These are phyloP conservation scores for Oreochromis niloticus DNA, from an alignment of 2,113 vertebrate species.

Conservation along the genomic window DNA sequence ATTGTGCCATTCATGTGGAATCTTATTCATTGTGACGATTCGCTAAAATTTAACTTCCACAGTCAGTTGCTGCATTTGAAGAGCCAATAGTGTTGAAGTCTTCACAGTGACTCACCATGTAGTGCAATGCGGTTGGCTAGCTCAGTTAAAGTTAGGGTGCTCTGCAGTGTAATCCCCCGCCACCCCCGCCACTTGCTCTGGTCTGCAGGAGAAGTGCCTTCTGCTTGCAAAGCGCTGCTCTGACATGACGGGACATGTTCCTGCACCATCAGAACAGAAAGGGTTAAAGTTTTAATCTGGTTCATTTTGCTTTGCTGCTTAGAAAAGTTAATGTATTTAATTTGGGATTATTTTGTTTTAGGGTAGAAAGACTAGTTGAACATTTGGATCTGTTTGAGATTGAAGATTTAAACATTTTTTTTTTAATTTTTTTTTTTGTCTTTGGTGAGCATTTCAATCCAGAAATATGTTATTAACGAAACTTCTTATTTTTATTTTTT, in stretches of 20 bases:
- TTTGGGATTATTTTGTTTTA: background rate
- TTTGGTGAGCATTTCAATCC: background rate
- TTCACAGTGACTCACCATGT: conserved; percentile 1
- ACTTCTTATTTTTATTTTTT: background rate
- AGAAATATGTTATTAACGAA: background rate
- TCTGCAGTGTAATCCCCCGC: background rate
- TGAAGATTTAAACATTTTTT: background rate
- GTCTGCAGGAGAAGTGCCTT: background rate
- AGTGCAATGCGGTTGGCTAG: conserved; percentile 1
- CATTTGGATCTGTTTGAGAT: background rate
- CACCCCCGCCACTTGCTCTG: background rate
- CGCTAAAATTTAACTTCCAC: background rate
- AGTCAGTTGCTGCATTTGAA: background rate
- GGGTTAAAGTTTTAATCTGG: conserved; percentile 1
- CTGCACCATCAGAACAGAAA: conserved; percentile 5
- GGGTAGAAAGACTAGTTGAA: background rate
- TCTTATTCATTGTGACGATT: conserved; percentile 50
- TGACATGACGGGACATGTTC: conserved; percentile 72
- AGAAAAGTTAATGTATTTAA: background rate
- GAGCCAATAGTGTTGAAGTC: conserved; percentile 18
- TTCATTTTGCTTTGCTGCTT: background rate
- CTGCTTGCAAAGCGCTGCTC: conserved; percentile 1
- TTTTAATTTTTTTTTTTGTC: background rate
- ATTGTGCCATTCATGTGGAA: background rate
- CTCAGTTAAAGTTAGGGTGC: conserved; percentile 25